phyloP scores from a whole-genome alignment of 2,888 invertebrate genomes.

The Neelides folsomi region DNA sequence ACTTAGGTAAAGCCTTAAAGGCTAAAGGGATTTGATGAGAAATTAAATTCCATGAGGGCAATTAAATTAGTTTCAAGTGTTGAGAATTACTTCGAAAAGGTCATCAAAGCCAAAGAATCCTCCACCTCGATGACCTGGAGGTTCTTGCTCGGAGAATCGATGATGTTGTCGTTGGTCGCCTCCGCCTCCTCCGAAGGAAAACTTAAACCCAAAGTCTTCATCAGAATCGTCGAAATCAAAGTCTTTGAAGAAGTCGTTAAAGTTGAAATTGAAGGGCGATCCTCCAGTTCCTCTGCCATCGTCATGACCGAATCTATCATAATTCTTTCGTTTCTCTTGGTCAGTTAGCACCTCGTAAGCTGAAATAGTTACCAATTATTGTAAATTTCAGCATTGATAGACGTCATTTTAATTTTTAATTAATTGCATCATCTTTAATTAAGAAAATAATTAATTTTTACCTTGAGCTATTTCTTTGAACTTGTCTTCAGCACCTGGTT shows the following conservation, averaged over 20 bases:
- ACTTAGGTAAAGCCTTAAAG: no score
- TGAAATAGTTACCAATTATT: conserved; percentile 30
- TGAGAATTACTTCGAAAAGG: conserved; percentile 30
- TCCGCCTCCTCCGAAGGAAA: conserved; percentile 25
- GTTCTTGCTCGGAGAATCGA: conserved; percentile 12
- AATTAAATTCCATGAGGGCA: no score
- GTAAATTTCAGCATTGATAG: no score
- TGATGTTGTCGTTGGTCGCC: conserved; percentile 14
- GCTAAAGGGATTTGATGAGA: no score
- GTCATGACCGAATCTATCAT: conserved; percentile 39
- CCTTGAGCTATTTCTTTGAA: conserved; percentile 44
- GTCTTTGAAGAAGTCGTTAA: conserved; percentile 39
- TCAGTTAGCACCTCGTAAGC: conserved; percentile 42
- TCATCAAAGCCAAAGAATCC: conserved; percentile 31
- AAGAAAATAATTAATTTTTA: conserved; percentile 29
- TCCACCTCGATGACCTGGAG: conserved; percentile 10
- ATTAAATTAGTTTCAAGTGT: no score
- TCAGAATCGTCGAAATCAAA: conserved; percentile 33
- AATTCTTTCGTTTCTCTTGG: conserved; percentile 38
- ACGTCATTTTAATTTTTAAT: no score
- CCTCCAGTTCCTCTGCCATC: conserved; percentile 32
- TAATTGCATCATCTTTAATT: no score
- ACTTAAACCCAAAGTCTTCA: conserved; percentile 24
- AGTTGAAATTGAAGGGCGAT: conserved; percentile 36
- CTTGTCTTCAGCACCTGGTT: conserved; percentile 40